phyloP scores from a whole-genome alignment of 2,113 vertebrate genomes.

The Prunella himalayana region DNA sequence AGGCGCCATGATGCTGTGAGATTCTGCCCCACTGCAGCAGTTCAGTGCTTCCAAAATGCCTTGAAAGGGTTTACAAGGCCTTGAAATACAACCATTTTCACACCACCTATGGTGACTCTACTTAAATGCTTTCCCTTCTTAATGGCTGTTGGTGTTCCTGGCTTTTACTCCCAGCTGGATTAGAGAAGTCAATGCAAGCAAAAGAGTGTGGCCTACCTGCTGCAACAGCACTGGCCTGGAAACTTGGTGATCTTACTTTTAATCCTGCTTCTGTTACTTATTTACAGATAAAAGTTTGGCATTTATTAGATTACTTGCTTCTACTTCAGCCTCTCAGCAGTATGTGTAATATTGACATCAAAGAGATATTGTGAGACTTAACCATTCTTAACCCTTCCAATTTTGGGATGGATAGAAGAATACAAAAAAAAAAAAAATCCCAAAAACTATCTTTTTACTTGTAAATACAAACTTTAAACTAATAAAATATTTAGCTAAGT shows the following conservation, averaged over 20 bases:
- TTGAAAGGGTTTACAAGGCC: constrained; percentile 24
- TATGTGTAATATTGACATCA: background rate
- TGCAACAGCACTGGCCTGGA: background rate
- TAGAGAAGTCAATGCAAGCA: background rate
- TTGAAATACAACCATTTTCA: constrained; percentile 21
- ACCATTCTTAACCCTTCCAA: background rate
- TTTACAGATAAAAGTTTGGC: background rate
- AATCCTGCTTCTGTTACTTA: background rate
- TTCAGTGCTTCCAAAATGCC: background rate
- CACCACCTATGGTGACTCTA: background rate
- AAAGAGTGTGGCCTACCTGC: background rate
- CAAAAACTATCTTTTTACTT: background rate
- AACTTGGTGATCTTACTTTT: background rate
- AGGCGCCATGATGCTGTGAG: constrained; percentile 34
- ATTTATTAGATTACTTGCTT: background rate
- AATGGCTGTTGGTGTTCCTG: background rate
- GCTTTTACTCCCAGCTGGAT: background rate
- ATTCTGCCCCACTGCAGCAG: background rate
- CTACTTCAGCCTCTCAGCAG: background rate
- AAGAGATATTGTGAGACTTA: background rate
- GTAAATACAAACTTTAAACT: background rate
- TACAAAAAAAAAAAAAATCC: background rate
- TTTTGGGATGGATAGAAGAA: background rate
- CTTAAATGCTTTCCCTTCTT: background rate
- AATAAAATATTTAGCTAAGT: background rate